Conservation (phyloP, 2,888 invertebrate species). For the Nezara viridula region DNA sequence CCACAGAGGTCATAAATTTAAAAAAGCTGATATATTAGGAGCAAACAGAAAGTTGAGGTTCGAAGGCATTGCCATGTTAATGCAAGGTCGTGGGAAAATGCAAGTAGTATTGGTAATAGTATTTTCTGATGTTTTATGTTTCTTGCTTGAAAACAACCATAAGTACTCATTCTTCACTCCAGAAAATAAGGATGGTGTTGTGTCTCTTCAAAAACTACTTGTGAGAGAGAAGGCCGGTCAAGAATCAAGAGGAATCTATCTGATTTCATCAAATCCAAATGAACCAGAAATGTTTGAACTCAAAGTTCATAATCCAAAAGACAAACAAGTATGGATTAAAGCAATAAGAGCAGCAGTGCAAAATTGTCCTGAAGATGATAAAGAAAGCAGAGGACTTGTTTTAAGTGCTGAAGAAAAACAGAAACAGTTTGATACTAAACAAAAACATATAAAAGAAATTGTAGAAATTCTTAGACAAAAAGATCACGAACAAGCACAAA, state of each 20-base stretch:
- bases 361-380: conserved; percentile 87
- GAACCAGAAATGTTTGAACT: conserved; percentile 98
- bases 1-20: conserved; percentile 89
- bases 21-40: conserved; percentile 90
- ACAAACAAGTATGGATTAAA: conserved; percentile 91
- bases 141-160: conserved; percentile 91
- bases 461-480: conserved; percentile 87
- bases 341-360: conserved; percentile 87
- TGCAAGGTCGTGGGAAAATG: conserved; percentile 93
- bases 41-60: conserved; percentile 87
- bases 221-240: conserved; percentile 95
- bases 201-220: conserved; percentile 90
- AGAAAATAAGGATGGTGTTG: conserved; percentile 94
- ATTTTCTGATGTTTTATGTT: conserved; percentile 91
- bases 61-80: conserved; percentile 89
- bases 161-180: conserved; percentile 94
- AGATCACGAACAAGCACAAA: conserved; percentile 86
- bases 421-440: conserved; percentile 81
- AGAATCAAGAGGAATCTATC: conserved; percentile 88
- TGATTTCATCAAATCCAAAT: conserved; percentile 91
- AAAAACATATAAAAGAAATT: conserved; percentile 82
- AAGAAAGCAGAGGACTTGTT: conserved; percentile 72
- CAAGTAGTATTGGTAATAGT: conserved; percentile 90
- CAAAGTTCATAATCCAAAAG: conserved; percentile 87
- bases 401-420: conserved; percentile 85